Conservation (phyloP, 2,888 invertebrate species). For the Caenorhabditis virilis region DNA sequence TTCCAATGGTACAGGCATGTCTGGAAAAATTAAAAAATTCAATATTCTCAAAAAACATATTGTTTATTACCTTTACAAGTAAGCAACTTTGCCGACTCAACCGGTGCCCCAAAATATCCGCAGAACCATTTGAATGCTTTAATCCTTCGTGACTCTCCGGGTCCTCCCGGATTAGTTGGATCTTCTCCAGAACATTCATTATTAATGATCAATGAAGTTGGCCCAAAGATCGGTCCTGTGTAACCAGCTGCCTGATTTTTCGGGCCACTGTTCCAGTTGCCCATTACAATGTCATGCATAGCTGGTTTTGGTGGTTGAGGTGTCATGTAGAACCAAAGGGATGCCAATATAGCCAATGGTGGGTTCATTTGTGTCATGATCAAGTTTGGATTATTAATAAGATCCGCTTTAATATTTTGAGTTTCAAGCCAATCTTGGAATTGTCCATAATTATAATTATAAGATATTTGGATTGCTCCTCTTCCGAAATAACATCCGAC, state of each 20-base stretch:
- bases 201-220: slow-evolving; percentile 61
- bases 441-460: slow-evolving; percentile 64
- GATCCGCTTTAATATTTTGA: slow-evolving; percentile 44
- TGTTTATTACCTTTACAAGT: slow-evolving; percentile 36
- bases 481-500: slow-evolving; percentile 62
- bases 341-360: slow-evolving; percentile 60
- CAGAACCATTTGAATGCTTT: slow-evolving; percentile 67
- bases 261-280: slow-evolving; percentile 53
- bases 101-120: slow-evolving; percentile 53
- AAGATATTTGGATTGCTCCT: slow-evolving; percentile 62
- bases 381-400: slow-evolving; percentile 54
- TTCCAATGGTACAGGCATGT: slow-evolving; percentile 54
- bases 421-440: slow-evolving; percentile 56
- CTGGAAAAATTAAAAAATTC: slow-evolving; percentile 18
- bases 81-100: slow-evolving; percentile 37
- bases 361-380: slow-evolving; percentile 61
- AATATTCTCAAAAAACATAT: background rate
- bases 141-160: slow-evolving; percentile 62
- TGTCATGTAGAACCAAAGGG: slow-evolving; percentile 68
- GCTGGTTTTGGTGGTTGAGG: slow-evolving; percentile 68
- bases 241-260: slow-evolving; percentile 52
- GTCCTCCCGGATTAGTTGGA: slow-evolving; percentile 46
- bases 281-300: slow-evolving; percentile 68
- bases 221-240: slow-evolving; percentile 58
- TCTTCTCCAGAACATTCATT: slow-evolving; percentile 65